phyloP scores from a whole-genome alignment of 1,140 invertebrate species.

The Aleiodes sp. region DNA sequence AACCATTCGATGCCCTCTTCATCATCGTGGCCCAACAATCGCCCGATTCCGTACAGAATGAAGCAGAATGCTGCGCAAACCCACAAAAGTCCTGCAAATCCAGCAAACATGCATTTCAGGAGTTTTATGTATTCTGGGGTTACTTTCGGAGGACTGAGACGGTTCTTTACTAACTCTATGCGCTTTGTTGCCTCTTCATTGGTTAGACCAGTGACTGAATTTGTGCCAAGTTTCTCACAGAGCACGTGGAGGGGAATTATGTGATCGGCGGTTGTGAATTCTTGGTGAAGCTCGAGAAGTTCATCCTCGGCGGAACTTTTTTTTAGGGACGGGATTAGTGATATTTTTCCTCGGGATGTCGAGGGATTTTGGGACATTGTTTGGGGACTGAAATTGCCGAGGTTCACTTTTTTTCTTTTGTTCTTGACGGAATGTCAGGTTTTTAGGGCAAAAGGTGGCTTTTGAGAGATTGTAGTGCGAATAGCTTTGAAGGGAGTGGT shows the following conservation, averaged over 20 bases:
- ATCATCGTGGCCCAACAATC: conserved; percentile 45
- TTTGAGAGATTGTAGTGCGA: too few species aligned
- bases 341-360: conserved; percentile 16
- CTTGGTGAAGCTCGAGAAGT: conserved; percentile 53
- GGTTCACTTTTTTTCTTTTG: conserved; percentile 2
- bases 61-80: conserved; percentile 75
- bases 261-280: conserved; percentile 57
- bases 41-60: conserved; percentile 66
- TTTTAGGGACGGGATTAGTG: conserved; percentile 31
- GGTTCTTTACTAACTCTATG: conserved; percentile 75
- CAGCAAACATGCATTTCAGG: conserved; percentile 75
- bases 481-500: too few species aligned
- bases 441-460: too few species aligned
- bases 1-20: conserved; percentile 71
- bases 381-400: not conserved
- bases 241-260: conserved; percentile 49
- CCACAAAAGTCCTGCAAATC: conserved; percentile 78
- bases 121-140: conserved; percentile 76
- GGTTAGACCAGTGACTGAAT: conserved; percentile 69
- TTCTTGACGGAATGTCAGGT: not conserved
- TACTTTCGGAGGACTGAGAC: conserved; percentile 71
- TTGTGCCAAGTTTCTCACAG: conserved; percentile 59
- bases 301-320: conserved; percentile 51
- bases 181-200: conserved; percentile 66
- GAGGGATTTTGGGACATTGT: conserved; percentile 22